Conservation (phyloP, 2,113 vertebrate species). For the Notechis scutatus region DNA sequence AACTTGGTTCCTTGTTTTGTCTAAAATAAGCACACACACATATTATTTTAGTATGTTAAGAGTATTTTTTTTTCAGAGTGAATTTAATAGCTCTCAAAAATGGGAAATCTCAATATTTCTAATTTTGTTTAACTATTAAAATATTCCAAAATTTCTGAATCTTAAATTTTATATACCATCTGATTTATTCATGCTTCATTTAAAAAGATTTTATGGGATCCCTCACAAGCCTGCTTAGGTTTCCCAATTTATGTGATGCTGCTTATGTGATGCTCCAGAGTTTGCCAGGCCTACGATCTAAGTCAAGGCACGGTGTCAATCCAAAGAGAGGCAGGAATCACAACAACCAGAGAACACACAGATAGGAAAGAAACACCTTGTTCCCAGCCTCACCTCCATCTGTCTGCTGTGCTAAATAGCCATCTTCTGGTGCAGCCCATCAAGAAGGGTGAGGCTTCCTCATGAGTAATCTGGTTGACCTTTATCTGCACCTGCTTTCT, state of each 20-base stretch:
- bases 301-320: too few species aligned
- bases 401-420: too few species aligned
- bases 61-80: not conserved
- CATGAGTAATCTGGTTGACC: too few species aligned
- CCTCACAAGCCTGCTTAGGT: not conserved
- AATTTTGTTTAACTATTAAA: not conserved
- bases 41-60: not conserved
- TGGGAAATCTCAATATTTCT: not conserved
- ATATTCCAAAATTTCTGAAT: not conserved
- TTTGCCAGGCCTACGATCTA: too few species aligned
- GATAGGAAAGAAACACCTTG: too few species aligned
- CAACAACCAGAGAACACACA: too few species aligned
- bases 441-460: too few species aligned
- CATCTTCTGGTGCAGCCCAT: too few species aligned
- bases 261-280: too few species aligned
- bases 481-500: too few species aligned
- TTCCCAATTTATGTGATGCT: not conserved
- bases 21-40: conserved; percentile 4
- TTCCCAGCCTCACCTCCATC: too few species aligned
- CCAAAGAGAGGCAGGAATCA: too few species aligned
- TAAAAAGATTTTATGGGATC: not conserved
- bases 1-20: not conserved
- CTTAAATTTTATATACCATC: not conserved
- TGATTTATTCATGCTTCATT: not conserved
- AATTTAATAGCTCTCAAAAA: not conserved